Evolutionary conservation across 2,888 invertebrate genomes (phyloP).

Genomic region (Agrochola macilenta): DNA sequence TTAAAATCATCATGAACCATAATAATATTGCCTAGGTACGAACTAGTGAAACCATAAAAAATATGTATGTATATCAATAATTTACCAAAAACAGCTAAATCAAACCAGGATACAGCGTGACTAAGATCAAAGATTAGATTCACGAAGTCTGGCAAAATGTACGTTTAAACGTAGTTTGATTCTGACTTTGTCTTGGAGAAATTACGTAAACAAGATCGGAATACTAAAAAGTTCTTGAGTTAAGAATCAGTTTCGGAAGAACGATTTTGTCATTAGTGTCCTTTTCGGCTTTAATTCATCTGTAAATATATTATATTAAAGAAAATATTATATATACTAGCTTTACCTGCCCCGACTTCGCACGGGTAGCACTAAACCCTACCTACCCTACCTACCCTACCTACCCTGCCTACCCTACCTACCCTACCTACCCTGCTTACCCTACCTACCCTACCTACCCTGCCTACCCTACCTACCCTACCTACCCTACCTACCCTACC

Average conservation of each 20-base stretch:
- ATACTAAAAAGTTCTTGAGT: constrained; percentile 34
- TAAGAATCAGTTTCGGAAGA: constrained; percentile 1
- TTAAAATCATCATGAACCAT: not conserved
- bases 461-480: too few relatives aligned
- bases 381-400: too few relatives aligned
- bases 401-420: too few relatives aligned
- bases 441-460: too few relatives aligned
- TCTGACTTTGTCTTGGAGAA: constrained; percentile 16
- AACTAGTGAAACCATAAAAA: not conserved
- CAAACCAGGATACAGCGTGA: constrained; percentile 13
- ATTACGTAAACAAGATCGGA: constrained; percentile 26
- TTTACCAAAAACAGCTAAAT: constrained; percentile 10
- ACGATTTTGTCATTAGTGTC: not conserved
- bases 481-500: too few relatives aligned
- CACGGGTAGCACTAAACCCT: too few relatives aligned
- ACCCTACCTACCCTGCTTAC: too few relatives aligned
- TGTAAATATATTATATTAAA: not conserved
- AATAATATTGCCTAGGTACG: not conserved
- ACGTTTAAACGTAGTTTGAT: constrained; percentile 23
- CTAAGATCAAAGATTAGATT: constrained; percentile 43
- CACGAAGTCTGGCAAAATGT: constrained; percentile 17
- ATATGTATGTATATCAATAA: not conserved
- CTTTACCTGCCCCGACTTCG: too few relatives aligned
- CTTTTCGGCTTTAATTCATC: not conserved
- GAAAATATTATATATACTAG: too few relatives aligned